phyloP scores from a whole-genome alignment of 2,113 vertebrate genomes.

The Choloepus hoffmanni region DNA sequence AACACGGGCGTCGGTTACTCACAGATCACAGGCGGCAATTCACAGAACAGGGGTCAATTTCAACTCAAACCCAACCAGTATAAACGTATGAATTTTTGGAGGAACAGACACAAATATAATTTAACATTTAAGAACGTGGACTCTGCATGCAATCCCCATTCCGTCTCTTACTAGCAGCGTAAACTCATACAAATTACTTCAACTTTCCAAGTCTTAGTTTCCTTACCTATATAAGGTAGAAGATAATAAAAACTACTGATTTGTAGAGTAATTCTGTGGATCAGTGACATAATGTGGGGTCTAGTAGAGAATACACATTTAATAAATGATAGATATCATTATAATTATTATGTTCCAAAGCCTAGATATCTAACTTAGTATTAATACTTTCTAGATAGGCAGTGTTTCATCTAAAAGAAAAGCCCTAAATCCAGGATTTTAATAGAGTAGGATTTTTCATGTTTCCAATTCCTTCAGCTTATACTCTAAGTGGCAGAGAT shows the following conservation, averaged over 20 bases:
- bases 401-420: slow-evolving; percentile 52
- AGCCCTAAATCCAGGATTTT: slow-evolving; percentile 49
- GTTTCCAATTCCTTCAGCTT: background rate
- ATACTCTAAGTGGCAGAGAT: background rate
- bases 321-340: background rate
- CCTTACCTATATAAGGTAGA: background rate
- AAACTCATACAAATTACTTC: background rate
- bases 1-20: slow-evolving; percentile 16
- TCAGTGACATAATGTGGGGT: background rate
- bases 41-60: background rate
- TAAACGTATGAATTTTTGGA: background rate
- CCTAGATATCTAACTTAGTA: slow-evolving; percentile 10
- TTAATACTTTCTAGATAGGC: slow-evolving; percentile 43
- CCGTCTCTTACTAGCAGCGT: background rate
- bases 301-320: background rate
- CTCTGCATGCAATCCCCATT: background rate
- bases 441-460: slow-evolving; percentile 51
- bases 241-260: background rate
- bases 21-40: background rate
- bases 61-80: background rate
- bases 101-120: background rate
- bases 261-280: background rate
- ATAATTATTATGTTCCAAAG: slow-evolving; percentile 10
- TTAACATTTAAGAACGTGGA: background rate
- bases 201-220: background rate